phyloP scores from a whole-genome alignment of 1,140 invertebrate genomes.

The Phthorimaea operculella region DNA sequence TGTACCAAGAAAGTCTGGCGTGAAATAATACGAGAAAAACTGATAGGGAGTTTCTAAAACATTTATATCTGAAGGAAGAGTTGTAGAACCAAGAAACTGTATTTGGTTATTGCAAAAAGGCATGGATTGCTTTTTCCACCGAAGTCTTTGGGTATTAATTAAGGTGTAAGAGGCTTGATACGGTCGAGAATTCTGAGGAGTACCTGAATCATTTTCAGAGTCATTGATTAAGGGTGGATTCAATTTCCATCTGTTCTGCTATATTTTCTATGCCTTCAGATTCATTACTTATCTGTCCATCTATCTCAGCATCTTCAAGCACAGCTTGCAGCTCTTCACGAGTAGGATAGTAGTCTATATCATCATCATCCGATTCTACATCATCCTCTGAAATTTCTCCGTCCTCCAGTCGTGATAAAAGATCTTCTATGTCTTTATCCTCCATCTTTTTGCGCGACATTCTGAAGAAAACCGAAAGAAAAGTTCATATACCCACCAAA shows the following conservation, averaged over 20 bases:
- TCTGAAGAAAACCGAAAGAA: slow-evolving; percentile 7
- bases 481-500: background rate
- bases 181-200: background rate
- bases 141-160: too few species aligned
- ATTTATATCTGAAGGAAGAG: background rate
- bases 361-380: background rate
- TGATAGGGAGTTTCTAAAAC: background rate
- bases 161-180: background rate
- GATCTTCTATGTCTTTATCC: background rate
- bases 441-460: slow-evolving; percentile 8
- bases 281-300: background rate
- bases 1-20: background rate
- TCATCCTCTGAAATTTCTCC: background rate
- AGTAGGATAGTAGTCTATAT: background rate
- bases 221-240: background rate
- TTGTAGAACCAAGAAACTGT: background rate
- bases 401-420: background rate
- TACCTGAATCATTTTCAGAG: background rate
- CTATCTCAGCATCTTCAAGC: background rate
- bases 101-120: background rate
- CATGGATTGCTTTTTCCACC: background rate
- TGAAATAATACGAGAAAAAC: background rate
- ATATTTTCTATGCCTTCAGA: background rate
- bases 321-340: background rate
- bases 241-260: background rate